Conservation (phyloP, 2,888 invertebrate genomes). For the Myopa testacea region DNA sequence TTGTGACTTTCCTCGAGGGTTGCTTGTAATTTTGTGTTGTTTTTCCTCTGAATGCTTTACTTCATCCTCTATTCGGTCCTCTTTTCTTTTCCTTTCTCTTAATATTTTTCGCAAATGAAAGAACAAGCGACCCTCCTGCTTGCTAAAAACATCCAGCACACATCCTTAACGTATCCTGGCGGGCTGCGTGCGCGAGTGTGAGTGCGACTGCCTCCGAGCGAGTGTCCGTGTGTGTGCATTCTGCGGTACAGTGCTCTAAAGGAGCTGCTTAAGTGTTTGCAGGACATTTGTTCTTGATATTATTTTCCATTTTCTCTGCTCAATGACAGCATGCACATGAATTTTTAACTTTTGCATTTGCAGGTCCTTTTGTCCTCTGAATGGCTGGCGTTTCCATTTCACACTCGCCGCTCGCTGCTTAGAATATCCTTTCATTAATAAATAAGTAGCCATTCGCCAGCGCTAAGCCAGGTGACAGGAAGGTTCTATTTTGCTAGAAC, state of each 20-base stretch:
- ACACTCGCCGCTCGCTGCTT: background rate
- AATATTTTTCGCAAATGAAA: background rate
- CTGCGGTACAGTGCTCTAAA: background rate
- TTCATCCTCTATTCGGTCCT: background rate
- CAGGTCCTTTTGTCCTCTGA: background rate
- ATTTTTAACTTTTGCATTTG: conserved; percentile 19
- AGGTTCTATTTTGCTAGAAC: background rate
- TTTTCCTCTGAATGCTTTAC: background rate
- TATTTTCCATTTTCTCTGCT: conserved; percentile 12
- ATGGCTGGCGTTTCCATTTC: background rate
- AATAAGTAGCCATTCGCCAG: background rate
- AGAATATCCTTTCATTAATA: too few relatives aligned
- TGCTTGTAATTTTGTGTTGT: conserved; percentile 25
- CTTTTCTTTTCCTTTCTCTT: background rate
- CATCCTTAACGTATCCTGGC: conserved; percentile 20
- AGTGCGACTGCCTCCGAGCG: conserved; percentile 6
- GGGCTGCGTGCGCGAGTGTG: background rate
- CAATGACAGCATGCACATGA: conserved; percentile 1
- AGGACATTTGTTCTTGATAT: conserved; percentile 8
- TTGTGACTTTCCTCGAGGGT: conserved; percentile 32
- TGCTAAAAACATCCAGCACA: conserved; percentile 22
- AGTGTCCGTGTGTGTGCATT: background rate
- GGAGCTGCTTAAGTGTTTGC: conserved; percentile 28
- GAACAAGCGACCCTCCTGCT: conserved; percentile 16
- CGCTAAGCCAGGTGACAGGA: background rate